phyloP scores from a whole-genome alignment of 2,888 invertebrate genomes.

The Agriopis leucophaearia region DNA sequence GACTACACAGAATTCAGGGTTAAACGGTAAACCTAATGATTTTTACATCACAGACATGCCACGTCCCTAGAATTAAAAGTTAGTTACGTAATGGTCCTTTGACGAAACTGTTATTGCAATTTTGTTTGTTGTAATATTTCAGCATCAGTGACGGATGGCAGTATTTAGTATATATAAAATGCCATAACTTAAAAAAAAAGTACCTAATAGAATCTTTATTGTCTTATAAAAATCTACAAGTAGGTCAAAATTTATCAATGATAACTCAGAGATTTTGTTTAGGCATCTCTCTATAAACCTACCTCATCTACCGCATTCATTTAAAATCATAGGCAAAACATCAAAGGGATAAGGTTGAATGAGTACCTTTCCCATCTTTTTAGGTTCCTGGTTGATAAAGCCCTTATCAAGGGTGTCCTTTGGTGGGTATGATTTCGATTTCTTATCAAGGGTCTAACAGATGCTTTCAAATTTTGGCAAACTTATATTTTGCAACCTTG shows the following conservation, averaged over 20 bases:
- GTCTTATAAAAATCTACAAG: too few relatives aligned
- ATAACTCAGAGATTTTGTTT: too few relatives aligned
- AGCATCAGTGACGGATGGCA: too few relatives aligned
- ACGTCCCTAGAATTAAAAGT: background rate
- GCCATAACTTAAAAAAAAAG: too few relatives aligned
- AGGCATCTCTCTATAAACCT: background rate
- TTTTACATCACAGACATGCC: background rate
- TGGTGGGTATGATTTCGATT: slow-evolving; percentile 1
- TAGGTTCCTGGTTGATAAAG: slow-evolving; percentile 11
- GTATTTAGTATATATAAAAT: too few relatives aligned
- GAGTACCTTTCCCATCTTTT: slow-evolving; percentile 11
- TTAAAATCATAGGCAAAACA: background rate
- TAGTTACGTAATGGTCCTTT: background rate
- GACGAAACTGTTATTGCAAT: background rate
- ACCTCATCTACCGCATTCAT: background rate
- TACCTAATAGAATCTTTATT: too few relatives aligned
- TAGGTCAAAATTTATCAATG: too few relatives aligned
- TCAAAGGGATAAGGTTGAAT: slow-evolving; percentile 14
- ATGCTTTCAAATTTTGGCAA: background rate
- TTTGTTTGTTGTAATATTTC: too few relatives aligned
- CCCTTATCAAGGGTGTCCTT: slow-evolving; percentile 2
- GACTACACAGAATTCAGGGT: slow-evolving; percentile 16
- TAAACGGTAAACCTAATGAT: slow-evolving; percentile 20
- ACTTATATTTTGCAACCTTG: too few relatives aligned
- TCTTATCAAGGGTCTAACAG: slow-evolving; percentile 9